Percentiles rank a stretch among this genome's conserved stretches.
phyloP scores from a whole-genome alignment of 2,113 vertebrate genomes.

The Ploceus nigricollis region DNA sequence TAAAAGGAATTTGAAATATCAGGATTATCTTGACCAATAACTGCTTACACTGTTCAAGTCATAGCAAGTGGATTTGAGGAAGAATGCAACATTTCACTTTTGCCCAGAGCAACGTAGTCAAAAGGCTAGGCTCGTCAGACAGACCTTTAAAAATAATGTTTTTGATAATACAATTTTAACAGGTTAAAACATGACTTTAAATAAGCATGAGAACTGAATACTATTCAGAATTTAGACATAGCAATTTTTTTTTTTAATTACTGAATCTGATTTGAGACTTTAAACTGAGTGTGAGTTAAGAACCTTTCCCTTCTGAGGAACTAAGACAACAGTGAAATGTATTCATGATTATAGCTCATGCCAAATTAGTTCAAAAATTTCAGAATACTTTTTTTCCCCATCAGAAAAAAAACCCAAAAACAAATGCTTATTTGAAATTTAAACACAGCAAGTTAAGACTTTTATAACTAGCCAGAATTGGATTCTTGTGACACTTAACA shows the following conservation, averaged over 20 bases:
- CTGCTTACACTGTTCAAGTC: background rate
- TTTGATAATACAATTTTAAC: background rate
- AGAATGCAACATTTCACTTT: background rate
- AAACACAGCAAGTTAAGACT: background rate
- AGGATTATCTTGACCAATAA: background rate
- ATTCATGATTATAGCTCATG: background rate
- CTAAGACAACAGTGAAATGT: background rate
- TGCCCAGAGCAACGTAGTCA: background rate
- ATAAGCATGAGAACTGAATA: background rate
- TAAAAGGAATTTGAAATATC: background rate
- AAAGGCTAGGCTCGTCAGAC: background rate
- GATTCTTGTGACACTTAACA: background rate
- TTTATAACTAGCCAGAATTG: background rate
- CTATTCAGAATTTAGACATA: background rate
- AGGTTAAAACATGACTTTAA: background rate
- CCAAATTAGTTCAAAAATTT: background rate
- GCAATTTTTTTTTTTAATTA: background rate
- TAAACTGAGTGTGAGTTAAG: background rate
- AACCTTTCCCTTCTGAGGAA: background rate
- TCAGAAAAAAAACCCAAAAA: background rate
- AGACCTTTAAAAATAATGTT: background rate
- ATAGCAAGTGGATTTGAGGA: background rate
- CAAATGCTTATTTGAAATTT: background rate
- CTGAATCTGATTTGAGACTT: background rate
- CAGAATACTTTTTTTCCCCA: background rate